These are phyloP conservation scores for Mythimna vitellina DNA, from an alignment of 2,888 invertebrate genomes.

Conservation along the genomic window DNA sequence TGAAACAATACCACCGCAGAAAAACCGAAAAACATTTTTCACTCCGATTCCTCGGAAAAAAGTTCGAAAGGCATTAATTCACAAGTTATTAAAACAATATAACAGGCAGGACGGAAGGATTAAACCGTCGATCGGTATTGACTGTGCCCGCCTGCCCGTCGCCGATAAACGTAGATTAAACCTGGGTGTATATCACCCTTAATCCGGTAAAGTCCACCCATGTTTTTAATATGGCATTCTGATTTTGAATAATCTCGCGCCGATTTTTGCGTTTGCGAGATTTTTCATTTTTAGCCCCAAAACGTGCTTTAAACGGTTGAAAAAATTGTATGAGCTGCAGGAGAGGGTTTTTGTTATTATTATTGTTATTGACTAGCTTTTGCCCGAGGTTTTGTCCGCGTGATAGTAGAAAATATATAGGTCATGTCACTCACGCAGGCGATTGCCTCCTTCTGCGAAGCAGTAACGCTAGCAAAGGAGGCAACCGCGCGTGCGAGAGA, in stretches of 20 bases:
- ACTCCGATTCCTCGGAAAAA: conserved; percentile 21
- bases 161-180: conserved; percentile 87
- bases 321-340: not conserved
- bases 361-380: no score
- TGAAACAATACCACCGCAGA: conserved; percentile 1
- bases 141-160: conserved; percentile 79
- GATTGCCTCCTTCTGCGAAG: no score
- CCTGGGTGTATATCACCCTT: conserved; percentile 79
- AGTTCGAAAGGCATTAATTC: conserved; percentile 62
- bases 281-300: conserved; percentile 31
- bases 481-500: no score
- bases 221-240: conserved; percentile 73
- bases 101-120: conserved; percentile 77
- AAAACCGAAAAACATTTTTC: conserved; percentile 21
- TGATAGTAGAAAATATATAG: no score
- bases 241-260: conserved; percentile 61
- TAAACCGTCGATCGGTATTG: conserved; percentile 83
- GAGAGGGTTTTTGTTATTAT: not conserved
- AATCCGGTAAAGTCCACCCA: conserved; percentile 73
- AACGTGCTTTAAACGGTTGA: not conserved
- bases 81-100: conserved; percentile 70
- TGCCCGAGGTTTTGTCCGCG: no score
- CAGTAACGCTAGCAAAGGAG: no score
- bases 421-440: no score
- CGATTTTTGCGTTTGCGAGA: conserved; percentile 30